phyloP scores from a whole-genome alignment of 1,140 invertebrate species.

The Zaprionus davidi region DNA sequence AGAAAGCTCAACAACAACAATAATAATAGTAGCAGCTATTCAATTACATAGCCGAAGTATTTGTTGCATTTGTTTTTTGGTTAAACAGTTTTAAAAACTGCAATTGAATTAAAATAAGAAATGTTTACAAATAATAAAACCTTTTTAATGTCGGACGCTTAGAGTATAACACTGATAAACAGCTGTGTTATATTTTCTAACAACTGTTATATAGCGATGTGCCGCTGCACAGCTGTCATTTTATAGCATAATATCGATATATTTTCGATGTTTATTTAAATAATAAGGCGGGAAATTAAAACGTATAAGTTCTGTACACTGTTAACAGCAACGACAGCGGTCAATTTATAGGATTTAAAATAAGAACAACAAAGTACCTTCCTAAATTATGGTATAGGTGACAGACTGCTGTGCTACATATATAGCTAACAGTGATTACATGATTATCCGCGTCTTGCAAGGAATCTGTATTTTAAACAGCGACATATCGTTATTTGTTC shows the following conservation, averaged over 20 bases:
- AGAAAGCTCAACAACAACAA: not conserved
- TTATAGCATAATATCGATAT: not conserved
- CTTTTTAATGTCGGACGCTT: not conserved
- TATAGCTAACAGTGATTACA: too few relatives aligned
- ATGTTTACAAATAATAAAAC: not conserved
- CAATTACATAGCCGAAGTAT: not conserved
- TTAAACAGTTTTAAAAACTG: not conserved
- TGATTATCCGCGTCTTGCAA: too few relatives aligned
- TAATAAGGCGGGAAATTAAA: not conserved
- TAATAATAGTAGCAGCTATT: not conserved
- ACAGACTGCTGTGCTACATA: too few relatives aligned
- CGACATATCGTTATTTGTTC: not conserved
- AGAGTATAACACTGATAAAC: not conserved
- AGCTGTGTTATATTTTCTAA: not conserved
- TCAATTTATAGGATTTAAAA: too few relatives aligned
- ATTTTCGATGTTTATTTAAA: not conserved
- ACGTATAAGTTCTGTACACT: not conserved
- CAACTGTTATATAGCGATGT: conserved; percentile 3
- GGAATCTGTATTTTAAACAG: not conserved
- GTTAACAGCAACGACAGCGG: too few relatives aligned
- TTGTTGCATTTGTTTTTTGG: not conserved
- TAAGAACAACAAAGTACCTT: too few relatives aligned
- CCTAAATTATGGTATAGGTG: too few relatives aligned
- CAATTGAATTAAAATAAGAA: not conserved
- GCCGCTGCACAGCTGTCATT: not conserved